Evolutionary conservation across 1,140 invertebrate genomes (phyloP), one percentile per base, ranked within the genome.

Genomic region (Ericerus pela): DNA sequence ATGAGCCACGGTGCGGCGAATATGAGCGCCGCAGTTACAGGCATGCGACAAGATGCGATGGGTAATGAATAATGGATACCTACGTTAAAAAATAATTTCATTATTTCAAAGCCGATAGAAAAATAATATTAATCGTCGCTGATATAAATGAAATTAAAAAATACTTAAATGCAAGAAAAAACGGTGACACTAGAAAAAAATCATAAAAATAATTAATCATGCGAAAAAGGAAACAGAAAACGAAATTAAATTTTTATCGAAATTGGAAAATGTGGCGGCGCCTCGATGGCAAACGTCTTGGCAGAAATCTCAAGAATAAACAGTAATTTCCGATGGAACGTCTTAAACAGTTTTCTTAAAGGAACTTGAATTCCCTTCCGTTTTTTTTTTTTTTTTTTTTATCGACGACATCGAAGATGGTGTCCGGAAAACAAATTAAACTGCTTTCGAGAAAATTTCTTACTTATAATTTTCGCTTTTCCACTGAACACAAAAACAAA

Each of bases 1-100:
- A 95, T 95, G 88, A 81, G 84, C 18, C 86, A 93, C 68, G 76
- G 82, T 31, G 79, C 84, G 61, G 77, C 83, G 58, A 90, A 91
- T 66, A 92, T 91, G 87, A 65, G 66, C 5, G 82, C 84, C 56
- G 83, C 85, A 24, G 84, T 87, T 8, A 71, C 77, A 36, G 84
- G 85, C 58, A 87, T 89, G 79, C 75, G 88, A 57, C 87, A 91
- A 72, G 88, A 93, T 66, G 77, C 86, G 58, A 90, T 91, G 85
- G 85, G 88, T 91, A 73, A 85, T 58, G 43, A 36, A 33, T 33
- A 33, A 10, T 33, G 8, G 16, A 20, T 3, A 33, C 11, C 2
- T 22, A 22, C 29, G 24, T 22, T 41, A 41, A 14, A 2, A 5
- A 47, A 22, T n/a, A n/a, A n/a, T n/a, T n/a, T n/a, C n/a, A n/a